Evolutionary conservation across 2,113 vertebrate genomes (phyloP).

Genomic region (Paracyprichromis sp.): DNA sequence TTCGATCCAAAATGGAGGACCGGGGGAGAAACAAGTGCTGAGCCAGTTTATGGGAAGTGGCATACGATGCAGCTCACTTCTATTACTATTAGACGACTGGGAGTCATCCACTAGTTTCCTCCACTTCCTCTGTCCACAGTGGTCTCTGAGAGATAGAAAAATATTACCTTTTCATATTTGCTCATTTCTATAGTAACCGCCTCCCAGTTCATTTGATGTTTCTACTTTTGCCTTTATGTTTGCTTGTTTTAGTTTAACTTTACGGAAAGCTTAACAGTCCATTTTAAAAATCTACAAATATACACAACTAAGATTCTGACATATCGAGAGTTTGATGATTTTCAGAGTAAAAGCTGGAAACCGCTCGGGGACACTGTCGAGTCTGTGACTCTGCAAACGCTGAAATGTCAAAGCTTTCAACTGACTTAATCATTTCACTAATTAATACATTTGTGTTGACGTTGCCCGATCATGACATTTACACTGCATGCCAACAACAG

Average conservation of each 20-base stretch:
- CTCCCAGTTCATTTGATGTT: neutral
- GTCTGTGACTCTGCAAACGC: neutral
- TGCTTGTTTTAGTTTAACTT: neutral
- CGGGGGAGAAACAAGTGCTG: conserved; percentile 50
- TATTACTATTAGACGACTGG: conserved; percentile 34
- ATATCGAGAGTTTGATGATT: neutral
- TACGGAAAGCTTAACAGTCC: neutral
- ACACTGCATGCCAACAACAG: neutral
- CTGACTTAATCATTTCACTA: neutral
- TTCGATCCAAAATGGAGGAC: conserved; percentile 57
- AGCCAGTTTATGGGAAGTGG: conserved; percentile 38
- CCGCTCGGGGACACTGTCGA: neutral
- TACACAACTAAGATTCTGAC: neutral
- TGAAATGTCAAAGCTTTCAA: neutral
- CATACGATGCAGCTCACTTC: conserved; percentile 38
- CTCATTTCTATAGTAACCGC: neutral
- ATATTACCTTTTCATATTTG: conserved; percentile 39
- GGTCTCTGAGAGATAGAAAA: conserved; percentile 8
- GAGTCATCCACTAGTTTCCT: conserved; percentile 18
- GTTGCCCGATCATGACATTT: conserved; percentile 7
- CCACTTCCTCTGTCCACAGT: neutral
- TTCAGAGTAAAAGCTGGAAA: neutral
- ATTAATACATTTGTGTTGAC: conserved; percentile 9
- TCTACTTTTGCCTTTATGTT: neutral
- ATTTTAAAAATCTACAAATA: neutral